Conservation (phyloP, 2,797 vertebrate species). For the Labeo calbasu region DNA sequence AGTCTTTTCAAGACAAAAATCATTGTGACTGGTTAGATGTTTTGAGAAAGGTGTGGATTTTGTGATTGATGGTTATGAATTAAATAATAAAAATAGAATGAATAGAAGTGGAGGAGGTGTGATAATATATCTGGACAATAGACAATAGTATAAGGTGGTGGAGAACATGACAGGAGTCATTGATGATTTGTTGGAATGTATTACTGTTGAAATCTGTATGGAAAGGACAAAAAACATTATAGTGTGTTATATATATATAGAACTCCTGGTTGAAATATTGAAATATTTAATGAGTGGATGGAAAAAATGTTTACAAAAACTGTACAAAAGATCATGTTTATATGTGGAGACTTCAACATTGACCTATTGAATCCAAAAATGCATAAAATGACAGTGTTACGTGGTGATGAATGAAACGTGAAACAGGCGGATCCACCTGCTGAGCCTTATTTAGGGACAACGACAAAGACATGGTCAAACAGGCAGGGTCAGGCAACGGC, state of each 20-base stretch:
- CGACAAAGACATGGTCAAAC: accelerated
- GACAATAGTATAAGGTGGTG: neutral
- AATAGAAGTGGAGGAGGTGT: neutral
- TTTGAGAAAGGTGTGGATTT: neutral
- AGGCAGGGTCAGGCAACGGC: accelerated
- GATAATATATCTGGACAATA: neutral
- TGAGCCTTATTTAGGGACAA: accelerated
- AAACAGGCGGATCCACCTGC: too few relatives aligned
- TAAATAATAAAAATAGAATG: neutral
- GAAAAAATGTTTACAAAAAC: neutral
- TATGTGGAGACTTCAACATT: neutral
- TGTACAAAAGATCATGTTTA: neutral
- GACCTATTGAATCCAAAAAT: neutral
- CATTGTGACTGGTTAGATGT: too few relatives aligned
- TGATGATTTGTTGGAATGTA: neutral
- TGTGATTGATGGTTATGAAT: neutral
- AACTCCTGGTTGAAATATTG: neutral
- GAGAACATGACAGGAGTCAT: neutral
- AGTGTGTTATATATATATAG: neutral
- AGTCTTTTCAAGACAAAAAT: too few relatives aligned
- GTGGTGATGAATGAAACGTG: too few relatives aligned
- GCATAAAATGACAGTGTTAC: too few relatives aligned
- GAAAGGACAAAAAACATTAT: neutral
- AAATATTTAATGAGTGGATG: neutral
- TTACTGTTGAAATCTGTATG: neutral